Evolutionary conservation across 2,797 vertebrate genomes (phyloP), one percentile per base, ranked within the genome.

Genomic region (Eulemur coronatus): DNA sequence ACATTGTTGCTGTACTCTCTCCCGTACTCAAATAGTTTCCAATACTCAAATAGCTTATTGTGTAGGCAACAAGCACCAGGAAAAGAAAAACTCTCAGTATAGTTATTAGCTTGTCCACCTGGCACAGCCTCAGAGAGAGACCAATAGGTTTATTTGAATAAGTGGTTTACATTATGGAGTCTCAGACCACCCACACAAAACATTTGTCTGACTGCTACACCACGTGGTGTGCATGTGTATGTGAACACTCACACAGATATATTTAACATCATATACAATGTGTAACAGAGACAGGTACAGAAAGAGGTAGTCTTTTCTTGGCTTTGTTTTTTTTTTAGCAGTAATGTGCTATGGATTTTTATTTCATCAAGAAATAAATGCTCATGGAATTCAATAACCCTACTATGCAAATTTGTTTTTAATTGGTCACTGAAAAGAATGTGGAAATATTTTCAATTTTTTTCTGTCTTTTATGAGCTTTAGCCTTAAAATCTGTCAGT

Each of bases 101-200:
- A 26, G 35, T 43, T 67, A 30, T 69, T 35, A 89, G 52, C 48
- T 61, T 92, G 13, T 82, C 75, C 30, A 65, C 57, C 63, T 89
- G 55, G 73, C 79, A 86, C 12, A 41, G 59, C 78, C 15, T 78
- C 52, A 81, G 76, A 82, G 57, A 84, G n/a, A 61, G 11, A 82
- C 22, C 55, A 3, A 69, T 5, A 90, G 26, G 35, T 88, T 96
- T 89, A 94, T 94, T 92, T 97, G 81, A 92, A 28, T 88, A 91
- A 84, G 17, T 24, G 43, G 33, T 82, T 90, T 90, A 55, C 48
- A 15, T 67, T 90, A 70, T 61, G 11, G 26, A 12, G 17, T 90
- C 76, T 73, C 38, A 48, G 78, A 79, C 76, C 88, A 90, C 92
- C 92, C 41, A 28, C 46, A 35, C 26, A 28, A 89, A 85, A 63